These are phyloP conservation scores for Coreoperca whiteheadi DNA, from an alignment of 2,113 vertebrate genomes.

Conservation along the genomic window DNA sequence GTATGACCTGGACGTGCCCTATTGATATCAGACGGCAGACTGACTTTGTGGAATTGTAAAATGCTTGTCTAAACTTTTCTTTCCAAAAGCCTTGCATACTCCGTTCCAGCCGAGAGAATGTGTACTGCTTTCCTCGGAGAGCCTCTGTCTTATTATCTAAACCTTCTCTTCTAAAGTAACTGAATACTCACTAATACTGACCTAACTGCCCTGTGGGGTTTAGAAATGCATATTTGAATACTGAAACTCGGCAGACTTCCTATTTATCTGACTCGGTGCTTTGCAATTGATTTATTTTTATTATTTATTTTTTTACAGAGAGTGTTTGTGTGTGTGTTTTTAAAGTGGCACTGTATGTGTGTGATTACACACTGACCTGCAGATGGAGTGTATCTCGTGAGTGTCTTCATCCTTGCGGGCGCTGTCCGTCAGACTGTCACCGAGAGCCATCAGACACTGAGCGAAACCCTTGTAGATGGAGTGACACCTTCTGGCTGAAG, in stretches of 20 bases:
- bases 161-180: background rate
- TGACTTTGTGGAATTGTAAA: slow-evolving; percentile 33
- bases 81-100: slow-evolving; percentile 18
- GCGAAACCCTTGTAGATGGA: slow-evolving; percentile 97
- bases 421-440: slow-evolving; percentile 89
- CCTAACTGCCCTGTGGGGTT: background rate
- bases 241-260: background rate
- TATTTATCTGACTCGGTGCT: background rate
- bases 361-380: slow-evolving; percentile 86
- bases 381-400: slow-evolving; percentile 92
- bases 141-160: slow-evolving; percentile 24
- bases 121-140: slow-evolving; percentile 14
- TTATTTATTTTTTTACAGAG: too few species aligned
- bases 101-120: slow-evolving; percentile 20
- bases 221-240: slow-evolving; percentile 11
- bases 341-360: background rate
- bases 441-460: slow-evolving; percentile 92
- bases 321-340: background rate
- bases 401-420: slow-evolving; percentile 80
- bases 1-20: background rate
- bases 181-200: slow-evolving; percentile 3
- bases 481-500: slow-evolving; percentile 85
- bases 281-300: background rate
- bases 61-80: slow-evolving; percentile 57
- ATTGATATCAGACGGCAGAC: slow-evolving; percentile 50